Base-by-base conservation (phyloP, 2,113 vertebrate species). In the Lichenostomus cassidix region DNA sequence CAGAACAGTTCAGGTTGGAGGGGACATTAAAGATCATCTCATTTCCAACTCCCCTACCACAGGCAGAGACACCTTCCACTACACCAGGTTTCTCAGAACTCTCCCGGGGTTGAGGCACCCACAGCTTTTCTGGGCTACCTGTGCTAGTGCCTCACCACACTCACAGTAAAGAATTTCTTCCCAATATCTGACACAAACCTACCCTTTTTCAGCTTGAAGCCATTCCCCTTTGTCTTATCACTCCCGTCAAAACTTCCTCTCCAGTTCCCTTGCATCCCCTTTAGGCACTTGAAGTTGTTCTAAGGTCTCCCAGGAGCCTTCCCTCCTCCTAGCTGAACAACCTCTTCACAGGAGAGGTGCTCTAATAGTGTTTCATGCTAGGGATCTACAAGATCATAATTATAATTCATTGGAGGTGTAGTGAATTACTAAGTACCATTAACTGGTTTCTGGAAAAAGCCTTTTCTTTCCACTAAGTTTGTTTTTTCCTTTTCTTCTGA, bases 401-500 rank as follows among this genome's bases (percentile, higher is more conserved):
- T 29, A 75, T 53, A 56, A 93, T 83, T 94, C 93, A 85, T 47
- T 94, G 76, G 85, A 94, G 70, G 81, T 92, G 39, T 77, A 89
- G 96, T 12, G 35, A 94, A 89, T 96, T 83, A 75, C 56, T 95
- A 90, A 96, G 87, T 97, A 94, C 81, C 80, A 90, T 41, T 78
- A 93, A 68, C 6, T 9, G 41, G 4, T 56, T 96, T 94, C 81
- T 95, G 67, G 80, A 96, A 50, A 59, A 58, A 23, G 14, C 86
- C 76, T 95, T 97, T 97, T 87, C 46, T 97, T 97, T 87, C 73
- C 35, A 74, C 90, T 94, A 87, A 62, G n/a, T 89, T 95, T 83
- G n/a, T 90, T 90, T 93, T 76, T 87, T 87, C 82, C 60, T 89
- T 97, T 90, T 96, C 53, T 92, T 96, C 53, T 89, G 63, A 94